phyloP scores from a whole-genome alignment of 92 coral and sea anemone genomes.

The Diadumene lineata region DNA sequence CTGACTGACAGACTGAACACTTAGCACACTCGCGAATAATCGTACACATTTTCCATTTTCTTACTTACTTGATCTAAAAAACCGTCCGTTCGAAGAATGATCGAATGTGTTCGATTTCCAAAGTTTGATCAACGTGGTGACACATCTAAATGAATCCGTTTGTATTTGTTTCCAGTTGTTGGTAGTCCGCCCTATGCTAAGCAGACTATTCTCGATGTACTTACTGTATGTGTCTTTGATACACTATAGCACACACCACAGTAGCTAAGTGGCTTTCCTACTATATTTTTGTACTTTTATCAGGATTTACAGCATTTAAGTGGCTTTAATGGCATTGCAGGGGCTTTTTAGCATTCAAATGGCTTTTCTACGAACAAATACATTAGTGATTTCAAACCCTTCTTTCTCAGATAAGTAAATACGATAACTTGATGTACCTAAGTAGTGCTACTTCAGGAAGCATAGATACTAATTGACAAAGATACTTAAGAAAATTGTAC shows the following conservation, averaged over 20 bases:
- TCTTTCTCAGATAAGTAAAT: constrained; percentile 18
- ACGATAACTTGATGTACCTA: constrained; percentile 7
- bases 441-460: constrained; percentile 4
- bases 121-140: neutral
- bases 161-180: neutral
- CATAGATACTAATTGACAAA: constrained; percentile 4
- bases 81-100: too few species aligned
- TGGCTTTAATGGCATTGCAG: constrained; percentile 19
- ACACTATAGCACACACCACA: neutral
- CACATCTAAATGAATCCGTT: neutral
- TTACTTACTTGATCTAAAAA: neutral
- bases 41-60: neutral
- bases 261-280: constrained; percentile 10
- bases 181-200: neutral
- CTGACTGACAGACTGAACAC: too few species aligned
- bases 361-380: constrained; percentile 9
- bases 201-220: neutral
- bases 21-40: too few species aligned
- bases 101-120: too few species aligned
- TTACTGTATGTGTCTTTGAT: neutral
- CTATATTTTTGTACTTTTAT: constrained; percentile 13
- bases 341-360: constrained; percentile 20
- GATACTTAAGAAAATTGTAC: constrained; percentile 14
- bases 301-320: constrained; percentile 16
- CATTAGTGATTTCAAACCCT: constrained; percentile 6